Conservation (phyloP, 2,888 invertebrate species). For the Lycaena phlaeas region DNA sequence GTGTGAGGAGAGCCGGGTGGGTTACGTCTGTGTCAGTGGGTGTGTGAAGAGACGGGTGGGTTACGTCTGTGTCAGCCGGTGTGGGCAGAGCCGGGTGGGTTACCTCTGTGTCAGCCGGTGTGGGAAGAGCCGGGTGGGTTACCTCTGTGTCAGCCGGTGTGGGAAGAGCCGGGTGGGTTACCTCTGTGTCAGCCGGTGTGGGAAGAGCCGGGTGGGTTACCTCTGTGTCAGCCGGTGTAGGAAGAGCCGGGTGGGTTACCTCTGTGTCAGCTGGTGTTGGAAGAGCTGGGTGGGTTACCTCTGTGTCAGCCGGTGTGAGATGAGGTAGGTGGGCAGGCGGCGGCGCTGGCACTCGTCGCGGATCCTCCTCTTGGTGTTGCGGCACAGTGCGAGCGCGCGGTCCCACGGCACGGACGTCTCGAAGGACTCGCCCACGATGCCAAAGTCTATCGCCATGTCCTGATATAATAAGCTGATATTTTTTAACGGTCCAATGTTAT, state of each 20-base stretch:
- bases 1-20: slow-evolving; percentile 80
- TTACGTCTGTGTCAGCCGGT: no score
- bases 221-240: slow-evolving; percentile 95
- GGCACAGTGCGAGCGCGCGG: slow-evolving; percentile 84
- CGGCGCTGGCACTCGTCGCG: slow-evolving; percentile 73
- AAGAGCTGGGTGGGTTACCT: slow-evolving; percentile 73
- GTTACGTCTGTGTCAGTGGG: slow-evolving; percentile 89
- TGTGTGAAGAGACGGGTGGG: slow-evolving; percentile 80
- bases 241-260: slow-evolving; percentile 75
- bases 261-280: slow-evolving; percentile 93
- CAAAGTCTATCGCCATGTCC: slow-evolving; percentile 92
- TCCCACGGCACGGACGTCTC: slow-evolving; percentile 99
- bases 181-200: no score
- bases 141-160: no score
- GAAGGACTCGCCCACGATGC: slow-evolving; percentile 95
- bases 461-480: slow-evolving; percentile 35
- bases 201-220: no score
- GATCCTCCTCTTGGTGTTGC: slow-evolving; percentile 90
- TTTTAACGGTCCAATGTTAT: neutral
- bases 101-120: slow-evolving; percentile 92
- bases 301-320: slow-evolving; percentile 93
- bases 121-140: slow-evolving; percentile 76
- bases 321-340: slow-evolving; percentile 75
- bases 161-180: no score
- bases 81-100: no score